Evolutionary conservation across 2,888 invertebrate genomes (phyloP).

Genomic region (Griposia aprilina): DNA sequence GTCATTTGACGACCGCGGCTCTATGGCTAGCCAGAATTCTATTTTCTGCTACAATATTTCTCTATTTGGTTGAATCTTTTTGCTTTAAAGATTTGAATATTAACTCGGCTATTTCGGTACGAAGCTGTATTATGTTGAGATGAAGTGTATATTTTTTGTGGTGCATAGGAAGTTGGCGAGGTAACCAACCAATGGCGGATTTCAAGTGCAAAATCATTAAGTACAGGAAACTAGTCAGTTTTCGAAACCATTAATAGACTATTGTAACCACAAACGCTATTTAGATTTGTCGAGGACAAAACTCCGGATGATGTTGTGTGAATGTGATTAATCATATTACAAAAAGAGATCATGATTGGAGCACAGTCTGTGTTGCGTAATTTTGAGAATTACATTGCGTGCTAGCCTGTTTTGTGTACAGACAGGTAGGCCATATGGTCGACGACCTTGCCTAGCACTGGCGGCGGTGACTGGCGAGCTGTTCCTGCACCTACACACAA

Average conservation of each 20-base stretch:
- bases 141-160: constrained; percentile 68
- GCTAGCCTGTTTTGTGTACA: constrained; percentile 66
- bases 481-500: constrained; percentile 79
- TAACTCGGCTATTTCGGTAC: neutral
- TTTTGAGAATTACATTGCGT: constrained; percentile 71
- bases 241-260: constrained; percentile 43
- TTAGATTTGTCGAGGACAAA: constrained; percentile 63
- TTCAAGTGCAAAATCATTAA: constrained; percentile 77
- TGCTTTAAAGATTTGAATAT: constrained; percentile 30
- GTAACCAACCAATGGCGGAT: constrained; percentile 64
- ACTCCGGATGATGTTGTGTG: constrained; percentile 33
- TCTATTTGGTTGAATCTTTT: constrained; percentile 9
- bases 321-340: constrained; percentile 60
- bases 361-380: constrained; percentile 68
- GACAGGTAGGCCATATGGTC: constrained; percentile 85
- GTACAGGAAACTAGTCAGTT: constrained; percentile 69
- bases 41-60: constrained; percentile 35
- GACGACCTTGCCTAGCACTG: constrained; percentile 80
- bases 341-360: constrained; percentile 66
- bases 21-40: constrained; percentile 6
- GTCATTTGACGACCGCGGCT: neutral
- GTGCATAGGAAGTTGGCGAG: constrained; percentile 73
- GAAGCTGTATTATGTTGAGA: constrained; percentile 51
- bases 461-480: constrained; percentile 77
- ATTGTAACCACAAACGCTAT: constrained; percentile 49